Conservation (phyloP, 2,888 invertebrate species). For the Brachyptera risi region DNA sequence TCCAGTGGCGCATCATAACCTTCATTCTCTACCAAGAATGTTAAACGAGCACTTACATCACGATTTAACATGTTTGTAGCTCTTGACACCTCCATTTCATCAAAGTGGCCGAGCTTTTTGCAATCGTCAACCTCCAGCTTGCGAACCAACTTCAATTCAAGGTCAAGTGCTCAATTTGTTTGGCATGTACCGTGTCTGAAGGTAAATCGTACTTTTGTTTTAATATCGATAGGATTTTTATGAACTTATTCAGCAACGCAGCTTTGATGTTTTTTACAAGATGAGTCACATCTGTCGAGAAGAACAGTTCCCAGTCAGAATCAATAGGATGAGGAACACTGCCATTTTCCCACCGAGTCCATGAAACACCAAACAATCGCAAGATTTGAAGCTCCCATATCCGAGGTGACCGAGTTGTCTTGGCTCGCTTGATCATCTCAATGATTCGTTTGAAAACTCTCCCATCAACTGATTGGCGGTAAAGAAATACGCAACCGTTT, state of each 20-base stretch:
- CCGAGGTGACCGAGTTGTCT: conserved; percentile 35
- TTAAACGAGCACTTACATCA: conserved; percentile 31
- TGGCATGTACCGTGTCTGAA: conserved; percentile 27
- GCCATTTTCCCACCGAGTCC: too few relatives aligned
- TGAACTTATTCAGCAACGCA: conserved; percentile 32
- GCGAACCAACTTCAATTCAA: not conserved
- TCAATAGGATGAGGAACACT: conserved; percentile 31
- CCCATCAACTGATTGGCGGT: conserved; percentile 35
- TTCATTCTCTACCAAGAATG: conserved; percentile 30
- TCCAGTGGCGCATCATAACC: too few relatives aligned
- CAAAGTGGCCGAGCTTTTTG: conserved; percentile 34
- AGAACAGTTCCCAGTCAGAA: conserved; percentile 27
- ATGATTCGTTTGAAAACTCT: conserved; percentile 32
- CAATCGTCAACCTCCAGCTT: conserved; percentile 31
- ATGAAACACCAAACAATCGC: conserved; percentile 33
- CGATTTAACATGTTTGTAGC: conserved; percentile 33
- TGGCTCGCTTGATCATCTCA: conserved; percentile 30
- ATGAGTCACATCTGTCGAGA: conserved; percentile 34
- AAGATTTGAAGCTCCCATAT: conserved; percentile 37
- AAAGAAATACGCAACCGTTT: conserved; percentile 37
- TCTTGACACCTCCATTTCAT: conserved; percentile 34
- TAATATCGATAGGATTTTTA: conserved; percentile 10
- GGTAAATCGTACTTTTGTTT: conserved; percentile 32
- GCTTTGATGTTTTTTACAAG: conserved; percentile 35
- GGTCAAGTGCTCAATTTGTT: conserved; percentile 30